Conservation (phyloP, 2,113 vertebrate genomes). For the Albula goreensis region DNA sequence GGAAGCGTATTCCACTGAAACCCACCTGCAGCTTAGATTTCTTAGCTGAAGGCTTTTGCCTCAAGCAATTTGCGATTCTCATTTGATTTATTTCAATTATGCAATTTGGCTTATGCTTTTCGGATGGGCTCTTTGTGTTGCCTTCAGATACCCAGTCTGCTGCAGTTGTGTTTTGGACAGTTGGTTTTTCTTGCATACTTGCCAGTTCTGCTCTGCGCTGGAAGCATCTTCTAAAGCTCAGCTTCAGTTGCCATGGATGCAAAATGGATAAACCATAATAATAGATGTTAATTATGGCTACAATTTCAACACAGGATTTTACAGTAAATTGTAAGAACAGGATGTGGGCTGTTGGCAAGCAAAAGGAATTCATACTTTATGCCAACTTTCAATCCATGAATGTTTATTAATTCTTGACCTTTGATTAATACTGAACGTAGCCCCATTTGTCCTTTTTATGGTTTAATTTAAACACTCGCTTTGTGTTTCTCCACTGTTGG, state of each 20-base stretch:
- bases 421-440: too few species aligned
- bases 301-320: neutral
- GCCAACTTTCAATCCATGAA: too few species aligned
- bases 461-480: too few species aligned
- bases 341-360: neutral
- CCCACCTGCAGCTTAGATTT: neutral
- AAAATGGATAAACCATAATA: neutral
- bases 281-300: neutral
- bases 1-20: neutral
- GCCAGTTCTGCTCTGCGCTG: neutral
- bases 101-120: neutral
- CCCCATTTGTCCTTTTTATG: too few species aligned
- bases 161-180: neutral
- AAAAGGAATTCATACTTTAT: neutral
- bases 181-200: neutral
- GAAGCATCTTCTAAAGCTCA: neutral
- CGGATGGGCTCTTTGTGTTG: neutral
- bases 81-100: neutral
- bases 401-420: too few species aligned
- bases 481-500: too few species aligned
- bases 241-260: neutral
- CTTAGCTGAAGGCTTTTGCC: neutral
- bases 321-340: neutral
- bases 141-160: neutral
- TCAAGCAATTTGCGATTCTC: neutral